phyloP scores from a whole-genome alignment of 2,888 invertebrate species.

The Strigamia transsilvanica region DNA sequence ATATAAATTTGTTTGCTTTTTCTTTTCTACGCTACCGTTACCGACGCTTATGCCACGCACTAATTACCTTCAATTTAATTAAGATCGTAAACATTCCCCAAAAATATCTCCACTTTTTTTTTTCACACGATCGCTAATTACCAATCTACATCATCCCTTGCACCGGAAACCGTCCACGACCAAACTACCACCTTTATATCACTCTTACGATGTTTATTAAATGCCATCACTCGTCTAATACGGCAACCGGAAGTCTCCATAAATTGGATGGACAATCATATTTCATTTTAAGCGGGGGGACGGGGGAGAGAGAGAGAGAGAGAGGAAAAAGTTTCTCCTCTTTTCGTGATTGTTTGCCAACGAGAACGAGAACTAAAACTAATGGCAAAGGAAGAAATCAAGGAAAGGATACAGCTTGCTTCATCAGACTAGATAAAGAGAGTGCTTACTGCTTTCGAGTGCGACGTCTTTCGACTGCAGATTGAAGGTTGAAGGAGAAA shows the following conservation, averaged over 20 bases:
- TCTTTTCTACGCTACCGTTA: constrained; percentile 17
- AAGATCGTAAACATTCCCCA: constrained; percentile 5
- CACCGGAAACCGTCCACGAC: not conserved
- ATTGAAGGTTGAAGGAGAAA: not conserved
- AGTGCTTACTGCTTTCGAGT: constrained; percentile 16
- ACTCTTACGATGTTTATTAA: not conserved
- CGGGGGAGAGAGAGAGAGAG: no score
- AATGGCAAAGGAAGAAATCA: not conserved
- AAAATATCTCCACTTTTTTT: not conserved
- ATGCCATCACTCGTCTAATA: not conserved
- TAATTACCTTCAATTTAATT: constrained; percentile 41
- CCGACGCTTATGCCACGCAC: not conserved
- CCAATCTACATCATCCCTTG: constrained; percentile 4
- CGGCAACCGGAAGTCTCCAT: not conserved
- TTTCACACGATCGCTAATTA: not conserved
- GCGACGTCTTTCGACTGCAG: constrained; percentile 2
- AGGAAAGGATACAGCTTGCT: not conserved
- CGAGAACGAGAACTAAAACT: no score
- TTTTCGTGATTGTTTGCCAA: not conserved
- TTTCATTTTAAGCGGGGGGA: no score
- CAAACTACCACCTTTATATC: not conserved
- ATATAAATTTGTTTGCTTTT: constrained; percentile 43
- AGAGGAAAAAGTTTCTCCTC: not conserved
- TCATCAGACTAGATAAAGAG: constrained; percentile 13
- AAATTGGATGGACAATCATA: no score